These are phyloP conservation scores for Chlorops oryzae DNA, from an alignment of 1,140 invertebrate species.

Conservation along the genomic window DNA sequence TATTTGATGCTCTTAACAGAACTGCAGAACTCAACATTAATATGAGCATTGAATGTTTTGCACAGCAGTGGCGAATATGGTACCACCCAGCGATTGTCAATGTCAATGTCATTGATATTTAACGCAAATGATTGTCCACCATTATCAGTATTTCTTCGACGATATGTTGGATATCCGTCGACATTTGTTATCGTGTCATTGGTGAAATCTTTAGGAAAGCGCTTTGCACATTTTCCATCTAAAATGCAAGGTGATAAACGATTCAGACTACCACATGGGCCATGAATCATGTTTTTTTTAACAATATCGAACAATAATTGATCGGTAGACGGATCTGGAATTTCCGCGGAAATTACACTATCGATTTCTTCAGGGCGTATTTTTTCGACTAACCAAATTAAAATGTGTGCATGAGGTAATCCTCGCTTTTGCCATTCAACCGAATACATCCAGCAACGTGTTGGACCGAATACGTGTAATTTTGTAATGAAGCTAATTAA, in stretches of 20 bases:
- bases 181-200: constrained; percentile 26
- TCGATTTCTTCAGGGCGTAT: constrained; percentile 45
- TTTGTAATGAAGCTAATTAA: constrained; percentile 48
- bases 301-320: constrained; percentile 41
- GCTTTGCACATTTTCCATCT: constrained; percentile 33
- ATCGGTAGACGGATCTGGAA: constrained; percentile 49
- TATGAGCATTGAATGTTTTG: too few relatives aligned
- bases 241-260: constrained; percentile 32
- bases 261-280: constrained; percentile 48
- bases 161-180: constrained; percentile 48
- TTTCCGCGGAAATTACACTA: constrained; percentile 51
- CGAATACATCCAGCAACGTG: constrained; percentile 46
- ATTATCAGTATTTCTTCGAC: constrained; percentile 36
- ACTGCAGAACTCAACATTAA: too few relatives aligned
- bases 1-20: too few relatives aligned
- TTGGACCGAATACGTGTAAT: constrained; percentile 35
- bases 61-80: too few relatives aligned
- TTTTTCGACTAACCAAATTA: constrained; percentile 7
- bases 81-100: constrained; percentile 20
- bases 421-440: constrained; percentile 51
- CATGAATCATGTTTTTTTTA: constrained; percentile 51
- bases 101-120: constrained; percentile 7
- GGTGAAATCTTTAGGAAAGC: constrained; percentile 20
- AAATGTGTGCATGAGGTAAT: constrained; percentile 13
- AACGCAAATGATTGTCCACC: constrained; percentile 7